Evolutionary conservation across 1,140 invertebrate species (phyloP), one percentile per base, ranked within the genome.

Genomic region (Drosophila oshimai): DNA sequence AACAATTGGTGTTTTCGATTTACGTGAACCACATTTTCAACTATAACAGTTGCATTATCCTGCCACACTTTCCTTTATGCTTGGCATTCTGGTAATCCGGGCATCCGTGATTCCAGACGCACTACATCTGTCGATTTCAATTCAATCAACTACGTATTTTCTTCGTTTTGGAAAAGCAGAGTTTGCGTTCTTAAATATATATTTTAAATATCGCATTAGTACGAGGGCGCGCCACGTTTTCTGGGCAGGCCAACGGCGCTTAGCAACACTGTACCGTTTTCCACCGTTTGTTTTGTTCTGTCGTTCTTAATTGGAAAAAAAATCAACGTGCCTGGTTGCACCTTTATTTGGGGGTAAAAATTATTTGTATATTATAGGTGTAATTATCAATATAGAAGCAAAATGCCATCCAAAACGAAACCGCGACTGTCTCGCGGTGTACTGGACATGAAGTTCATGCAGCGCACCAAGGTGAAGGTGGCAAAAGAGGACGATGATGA

Each of bases 361-460:
- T n/a, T 12, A 15, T 3, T 64, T 7, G 1, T 45, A 37, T 15
- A 20, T 12, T 2, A 34, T 26, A n/a, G n/a, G n/a, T 10, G 2
- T 7, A 13, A 41, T 26, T 29, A 37, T 9, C 3, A 39, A 15
- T n/a, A 31, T 0, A 51, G 0, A 1, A 5, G 1, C 0, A 80
- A 61, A 53, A 90, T 90, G 89, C 69, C 87, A 9, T 44, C 78
- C 0, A 89, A 90, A 78, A 12, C 24, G 0, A 92, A 89, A 69
- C 77, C 91, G 6, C 91, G 92, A 34, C 87, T 96, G 26, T 95
- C 95, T 0, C 95, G 95, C 83, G 93, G 93, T 7, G 93, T 95
- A 45, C 86, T 96, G 62, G 94, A 95, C 58, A 96, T 96, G 95
- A 95, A 95, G 93, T 98, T 98, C 91, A 98, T 98, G 97, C 96